These are phyloP conservation scores for Fissipunctia ypsillon DNA, from an alignment of 2,888 invertebrate species.

Conservation along the genomic window DNA sequence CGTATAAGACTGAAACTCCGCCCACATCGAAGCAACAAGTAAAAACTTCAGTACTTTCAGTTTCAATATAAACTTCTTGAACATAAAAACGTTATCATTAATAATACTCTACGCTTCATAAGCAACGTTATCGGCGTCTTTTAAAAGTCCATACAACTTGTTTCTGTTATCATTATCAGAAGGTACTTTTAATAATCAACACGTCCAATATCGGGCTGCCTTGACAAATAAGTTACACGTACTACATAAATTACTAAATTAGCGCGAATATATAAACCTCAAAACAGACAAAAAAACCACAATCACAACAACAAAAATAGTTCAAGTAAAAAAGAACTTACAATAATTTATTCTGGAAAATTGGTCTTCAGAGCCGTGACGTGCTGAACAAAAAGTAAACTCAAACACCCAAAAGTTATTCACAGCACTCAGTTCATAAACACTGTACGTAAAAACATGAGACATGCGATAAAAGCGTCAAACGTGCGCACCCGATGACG, in stretches of 20 bases:
- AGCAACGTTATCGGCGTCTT: conserved; percentile 55
- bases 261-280: conserved; percentile 23
- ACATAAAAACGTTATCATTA: conserved; percentile 43
- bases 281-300: conserved; percentile 40
- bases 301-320: conserved; percentile 27
- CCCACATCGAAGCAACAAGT: conserved; percentile 84
- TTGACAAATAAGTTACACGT: conserved; percentile 59
- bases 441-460: conserved; percentile 73
- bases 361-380: conserved; percentile 55
- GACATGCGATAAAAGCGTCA: conserved; percentile 69
- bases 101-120: conserved; percentile 35
- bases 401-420: conserved; percentile 77
- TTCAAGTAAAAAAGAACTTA: conserved; percentile 63
- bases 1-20: conserved; percentile 78
- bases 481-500: conserved; percentile 78
- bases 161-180: conserved; percentile 56
- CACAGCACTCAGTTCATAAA: conserved; percentile 82
- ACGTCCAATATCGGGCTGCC: conserved; percentile 45
- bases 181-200: conserved; percentile 56
- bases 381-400: conserved; percentile 68
- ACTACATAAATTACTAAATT: conserved; percentile 40
- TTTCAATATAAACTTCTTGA: conserved; percentile 34
- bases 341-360: conserved; percentile 57
- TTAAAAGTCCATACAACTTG: conserved; percentile 55
- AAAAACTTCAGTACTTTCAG: conserved; percentile 41